Evolutionary conservation across 2,888 invertebrate species (phyloP).

Genomic region (Hypselothyrea guttata): DNA sequence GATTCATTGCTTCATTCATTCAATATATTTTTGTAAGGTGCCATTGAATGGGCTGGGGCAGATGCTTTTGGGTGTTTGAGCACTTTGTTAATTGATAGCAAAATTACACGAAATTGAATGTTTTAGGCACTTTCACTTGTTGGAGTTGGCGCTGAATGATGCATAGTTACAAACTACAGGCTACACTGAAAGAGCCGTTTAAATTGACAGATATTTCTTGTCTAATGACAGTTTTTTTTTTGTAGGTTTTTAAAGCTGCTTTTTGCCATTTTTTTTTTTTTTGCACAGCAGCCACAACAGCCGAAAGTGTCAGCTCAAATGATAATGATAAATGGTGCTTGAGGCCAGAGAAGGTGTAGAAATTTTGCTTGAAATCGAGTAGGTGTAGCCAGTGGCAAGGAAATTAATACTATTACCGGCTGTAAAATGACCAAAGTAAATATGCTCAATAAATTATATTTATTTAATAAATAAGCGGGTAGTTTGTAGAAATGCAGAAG

Average conservation of each 20-base stretch:
- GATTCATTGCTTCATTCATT: constrained; percentile 19
- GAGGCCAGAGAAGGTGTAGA: constrained; percentile 12
- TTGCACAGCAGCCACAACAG: constrained; percentile 29
- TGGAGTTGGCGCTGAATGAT: constrained; percentile 25
- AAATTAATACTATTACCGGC: too few species aligned
- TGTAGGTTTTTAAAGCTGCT: constrained; percentile 10
- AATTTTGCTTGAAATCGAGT: not conserved
- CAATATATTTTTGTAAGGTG: constrained; percentile 8
- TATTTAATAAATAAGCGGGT: too few species aligned
- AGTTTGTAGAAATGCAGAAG: too few species aligned
- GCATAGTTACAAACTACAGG: constrained; percentile 17
- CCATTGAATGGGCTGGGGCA: constrained; percentile 3
- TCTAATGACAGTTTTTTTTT: constrained; percentile 41
- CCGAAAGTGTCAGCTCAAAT: constrained; percentile 44
- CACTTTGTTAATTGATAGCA: constrained; percentile 74
- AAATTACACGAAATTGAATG: constrained; percentile 73
- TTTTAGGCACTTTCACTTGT: constrained; percentile 67
- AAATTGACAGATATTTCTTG: constrained; percentile 51
- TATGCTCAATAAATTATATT: too few species aligned
- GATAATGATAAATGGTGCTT: constrained; percentile 49
- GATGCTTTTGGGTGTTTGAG: constrained; percentile 10
- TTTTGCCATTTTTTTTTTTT: constrained; percentile 15
- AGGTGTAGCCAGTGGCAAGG: constrained; percentile 5
- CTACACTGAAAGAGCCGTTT: constrained; percentile 45
- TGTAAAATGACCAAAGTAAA: too few species aligned